phyloP scores from a whole-genome alignment of 1,140 invertebrate species.

The Adoxophyes honmai region DNA sequence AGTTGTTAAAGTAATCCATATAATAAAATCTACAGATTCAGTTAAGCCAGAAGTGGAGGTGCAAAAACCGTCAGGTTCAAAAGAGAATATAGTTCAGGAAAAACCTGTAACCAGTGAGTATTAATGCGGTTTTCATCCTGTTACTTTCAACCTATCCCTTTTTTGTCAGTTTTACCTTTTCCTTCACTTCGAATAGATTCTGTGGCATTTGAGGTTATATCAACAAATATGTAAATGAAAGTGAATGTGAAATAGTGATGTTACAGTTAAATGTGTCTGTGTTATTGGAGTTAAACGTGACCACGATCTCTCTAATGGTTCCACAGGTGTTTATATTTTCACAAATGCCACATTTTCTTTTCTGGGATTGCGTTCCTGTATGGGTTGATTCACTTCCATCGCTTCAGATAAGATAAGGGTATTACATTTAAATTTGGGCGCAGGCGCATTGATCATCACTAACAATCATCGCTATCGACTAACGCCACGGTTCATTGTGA shows the following conservation, averaged over 20 bases:
- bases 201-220: conserved; percentile 46
- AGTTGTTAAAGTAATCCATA: conserved; percentile 55
- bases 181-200: conserved; percentile 35
- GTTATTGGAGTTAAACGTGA: background rate
- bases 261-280: conserved; percentile 13
- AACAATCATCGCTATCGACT: conserved; percentile 34
- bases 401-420: conserved; percentile 33
- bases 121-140: conserved; percentile 37
- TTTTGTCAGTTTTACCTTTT: conserved; percentile 26
- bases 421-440: conserved; percentile 37
- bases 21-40: conserved; percentile 70
- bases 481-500: conserved; percentile 48
- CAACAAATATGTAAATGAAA: conserved; percentile 7
- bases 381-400: conserved; percentile 33
- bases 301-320: no score
- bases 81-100: conserved; percentile 56
- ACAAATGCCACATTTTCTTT: conserved; percentile 27
- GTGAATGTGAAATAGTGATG: conserved; percentile 34
- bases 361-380: conserved; percentile 27
- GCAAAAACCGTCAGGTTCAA: conserved; percentile 61
- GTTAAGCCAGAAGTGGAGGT: conserved; percentile 65
- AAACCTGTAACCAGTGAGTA: conserved; percentile 70
- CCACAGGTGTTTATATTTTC: background rate
- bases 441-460: conserved; percentile 38
- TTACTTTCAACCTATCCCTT: conserved; percentile 35